A percentile compares a stretch with the other conserved stretches of the same genome.
Conservation (phyloP, 1,140 invertebrate species). For the Cryptotermes secundus region DNA sequence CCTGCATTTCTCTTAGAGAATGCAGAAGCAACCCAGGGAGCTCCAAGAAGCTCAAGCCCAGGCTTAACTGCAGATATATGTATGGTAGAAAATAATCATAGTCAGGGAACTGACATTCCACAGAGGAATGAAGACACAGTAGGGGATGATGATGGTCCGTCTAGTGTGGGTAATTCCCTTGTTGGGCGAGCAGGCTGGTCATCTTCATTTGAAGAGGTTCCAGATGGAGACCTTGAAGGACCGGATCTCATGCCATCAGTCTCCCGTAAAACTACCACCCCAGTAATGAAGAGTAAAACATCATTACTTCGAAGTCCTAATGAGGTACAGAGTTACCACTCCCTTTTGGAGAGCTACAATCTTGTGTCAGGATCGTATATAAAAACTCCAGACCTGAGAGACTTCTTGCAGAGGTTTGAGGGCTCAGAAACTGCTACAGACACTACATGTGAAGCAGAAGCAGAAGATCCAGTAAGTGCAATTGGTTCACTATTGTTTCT, state of each 20-base stretch:
- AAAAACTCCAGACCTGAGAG: slow-evolving; percentile 60
- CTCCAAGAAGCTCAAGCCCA: not conserved
- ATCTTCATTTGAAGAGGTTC: slow-evolving; percentile 57
- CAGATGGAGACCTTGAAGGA: slow-evolving; percentile 35
- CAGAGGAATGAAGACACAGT: slow-evolving; percentile 36
- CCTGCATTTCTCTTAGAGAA: not conserved
- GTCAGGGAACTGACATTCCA: slow-evolving; percentile 30
- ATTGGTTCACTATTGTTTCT: no score
- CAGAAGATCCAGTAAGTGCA: slow-evolving; percentile 35
- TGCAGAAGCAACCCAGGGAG: no score
- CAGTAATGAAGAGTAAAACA: not conserved
- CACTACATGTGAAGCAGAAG: not conserved
- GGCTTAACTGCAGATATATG: not conserved
- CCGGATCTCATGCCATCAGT: not conserved
- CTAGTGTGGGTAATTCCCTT: slow-evolving; percentile 63
- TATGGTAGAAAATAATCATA: not conserved
- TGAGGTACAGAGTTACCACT: slow-evolving; percentile 53
- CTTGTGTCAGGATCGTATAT: slow-evolving; percentile 46
- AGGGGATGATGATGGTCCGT: slow-evolving; percentile 58
- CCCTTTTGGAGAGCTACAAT: slow-evolving; percentile 40
- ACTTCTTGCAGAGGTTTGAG: slow-evolving; percentile 57
- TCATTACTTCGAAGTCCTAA: slow-evolving; percentile 28
- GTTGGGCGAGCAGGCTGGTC: slow-evolving; percentile 67
- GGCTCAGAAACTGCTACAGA: slow-evolving; percentile 28
- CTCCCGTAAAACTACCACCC: slow-evolving; percentile 41